phyloP scores from a whole-genome alignment of 1,140 invertebrate genomes.

The Kradibia gibbosae region DNA sequence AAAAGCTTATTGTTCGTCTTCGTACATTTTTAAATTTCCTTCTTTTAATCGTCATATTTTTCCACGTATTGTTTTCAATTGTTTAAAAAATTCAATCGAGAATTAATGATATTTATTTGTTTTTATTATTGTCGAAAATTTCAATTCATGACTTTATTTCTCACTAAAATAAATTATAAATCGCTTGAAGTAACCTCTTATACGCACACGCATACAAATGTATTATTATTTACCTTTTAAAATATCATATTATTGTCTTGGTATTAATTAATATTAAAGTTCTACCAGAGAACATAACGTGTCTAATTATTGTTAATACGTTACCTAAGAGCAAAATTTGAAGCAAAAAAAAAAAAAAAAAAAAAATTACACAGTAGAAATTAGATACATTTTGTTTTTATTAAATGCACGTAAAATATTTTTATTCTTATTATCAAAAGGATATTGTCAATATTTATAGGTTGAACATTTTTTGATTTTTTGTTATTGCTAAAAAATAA shows the following conservation, averaged over 20 bases:
- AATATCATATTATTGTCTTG: constrained; percentile 43
- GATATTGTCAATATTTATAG: background rate
- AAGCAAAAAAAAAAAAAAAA: background rate
- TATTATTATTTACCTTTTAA: constrained; percentile 9
- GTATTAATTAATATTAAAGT: constrained; percentile 13
- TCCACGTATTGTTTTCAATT: background rate
- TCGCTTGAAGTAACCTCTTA: background rate
- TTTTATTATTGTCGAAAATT: constrained; percentile 48
- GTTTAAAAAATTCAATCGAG: constrained; percentile 38
- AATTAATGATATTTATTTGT: constrained; percentile 23
- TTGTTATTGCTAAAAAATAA: background rate
- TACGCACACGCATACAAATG: background rate
- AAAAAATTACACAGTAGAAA: background rate
- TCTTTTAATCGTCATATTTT: background rate
- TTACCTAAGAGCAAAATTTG: background rate
- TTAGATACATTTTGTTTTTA: background rate
- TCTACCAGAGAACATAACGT: constrained; percentile 28
- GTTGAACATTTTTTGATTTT: background rate
- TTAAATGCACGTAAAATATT: constrained; percentile 1
- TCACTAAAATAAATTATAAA: constrained; percentile 17
- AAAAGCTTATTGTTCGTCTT: constrained; percentile 41
- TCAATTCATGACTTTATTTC: constrained; percentile 42
- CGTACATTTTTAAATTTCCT: background rate
- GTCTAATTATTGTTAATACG: background rate
- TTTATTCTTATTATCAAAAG: constrained; percentile 17